Conservation (phyloP, 2,888 invertebrate species). For the Acleris laterana region DNA sequence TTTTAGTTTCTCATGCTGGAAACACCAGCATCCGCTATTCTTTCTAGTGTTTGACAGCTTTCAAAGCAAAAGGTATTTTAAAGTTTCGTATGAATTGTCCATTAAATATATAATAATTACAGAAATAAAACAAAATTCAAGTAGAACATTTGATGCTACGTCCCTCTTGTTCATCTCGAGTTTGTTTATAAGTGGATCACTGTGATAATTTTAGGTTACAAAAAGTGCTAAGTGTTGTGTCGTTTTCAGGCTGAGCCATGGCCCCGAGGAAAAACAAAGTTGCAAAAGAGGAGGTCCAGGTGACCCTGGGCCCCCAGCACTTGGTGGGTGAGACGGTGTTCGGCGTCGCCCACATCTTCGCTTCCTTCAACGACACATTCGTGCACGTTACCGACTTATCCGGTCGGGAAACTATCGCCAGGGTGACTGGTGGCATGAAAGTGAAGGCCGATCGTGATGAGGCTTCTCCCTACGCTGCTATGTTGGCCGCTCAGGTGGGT, state of each 20-base stretch:
- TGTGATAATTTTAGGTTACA: constrained; percentile 73
- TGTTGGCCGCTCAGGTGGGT: constrained; percentile 98
- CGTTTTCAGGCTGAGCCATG: constrained; percentile 87
- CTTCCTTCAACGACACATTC: constrained; percentile 99
- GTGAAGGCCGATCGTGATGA: constrained; percentile 99
- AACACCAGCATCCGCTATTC: constrained; percentile 48
- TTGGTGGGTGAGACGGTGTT: constrained; percentile 99
- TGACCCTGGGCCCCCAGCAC: constrained; percentile 97
- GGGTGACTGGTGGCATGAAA: constrained; percentile 99
- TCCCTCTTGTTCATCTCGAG: constrained; percentile 39
- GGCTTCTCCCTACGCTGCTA: constrained; percentile 99
- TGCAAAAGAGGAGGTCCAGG: constrained; percentile 98
- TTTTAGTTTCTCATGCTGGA: constrained; percentile 33
- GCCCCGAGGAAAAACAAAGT: constrained; percentile 99
- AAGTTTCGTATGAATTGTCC: constrained; percentile 53
- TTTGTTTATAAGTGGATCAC: constrained; percentile 58
- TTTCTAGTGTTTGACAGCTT: constrained; percentile 82
- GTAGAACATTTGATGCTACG: constrained; percentile 39
- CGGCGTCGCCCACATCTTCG: constrained; percentile 99
- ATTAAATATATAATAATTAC: constrained; percentile 44
- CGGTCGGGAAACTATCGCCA: constrained; percentile 96
- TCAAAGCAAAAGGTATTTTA: constrained; percentile 76
- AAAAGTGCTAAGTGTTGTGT: constrained; percentile 71
- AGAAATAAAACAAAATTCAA: constrained; percentile 53
- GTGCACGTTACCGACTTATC: constrained; percentile 99